phyloP scores from a whole-genome alignment of 1,140 invertebrate species.

The Megalonaias nervosa region DNA sequence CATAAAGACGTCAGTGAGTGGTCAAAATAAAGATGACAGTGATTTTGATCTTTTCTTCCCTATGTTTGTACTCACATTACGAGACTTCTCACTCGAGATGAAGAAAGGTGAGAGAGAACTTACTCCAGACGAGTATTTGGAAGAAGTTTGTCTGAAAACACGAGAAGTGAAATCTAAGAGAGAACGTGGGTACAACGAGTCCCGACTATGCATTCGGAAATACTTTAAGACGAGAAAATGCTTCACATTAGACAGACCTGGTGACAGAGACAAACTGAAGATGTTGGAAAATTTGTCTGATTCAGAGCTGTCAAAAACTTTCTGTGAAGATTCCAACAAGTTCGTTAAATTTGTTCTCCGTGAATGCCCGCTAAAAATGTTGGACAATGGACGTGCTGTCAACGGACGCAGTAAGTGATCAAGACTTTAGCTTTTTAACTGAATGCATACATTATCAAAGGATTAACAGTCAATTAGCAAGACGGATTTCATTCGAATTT shows the following conservation, averaged over 20 bases:
- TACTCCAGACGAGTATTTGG: background rate
- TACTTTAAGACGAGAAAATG: background rate
- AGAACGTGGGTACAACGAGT: background rate
- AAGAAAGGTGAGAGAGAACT: background rate
- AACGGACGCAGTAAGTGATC: constrained; percentile 1
- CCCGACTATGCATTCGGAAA: background rate
- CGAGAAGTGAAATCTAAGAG: background rate
- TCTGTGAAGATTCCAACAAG: background rate
- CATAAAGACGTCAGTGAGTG: background rate
- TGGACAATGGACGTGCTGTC: background rate
- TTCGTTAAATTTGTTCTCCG: background rate
- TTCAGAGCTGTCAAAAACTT: background rate
- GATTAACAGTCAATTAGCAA: too few species aligned
- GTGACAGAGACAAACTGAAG: background rate
- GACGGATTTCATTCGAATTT: too few species aligned
- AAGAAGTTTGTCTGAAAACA: background rate
- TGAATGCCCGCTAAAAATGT: background rate
- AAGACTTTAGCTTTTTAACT: too few species aligned
- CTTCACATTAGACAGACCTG: constrained; percentile 8
- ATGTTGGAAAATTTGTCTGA: background rate
- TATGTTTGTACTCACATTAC: background rate
- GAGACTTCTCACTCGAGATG: background rate
- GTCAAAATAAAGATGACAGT: too few species aligned
- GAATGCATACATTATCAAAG: too few species aligned
- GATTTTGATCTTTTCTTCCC: background rate